phyloP scores from a whole-genome alignment of 2,113 vertebrate species.

The Chascanopsetta lugubris region DNA sequence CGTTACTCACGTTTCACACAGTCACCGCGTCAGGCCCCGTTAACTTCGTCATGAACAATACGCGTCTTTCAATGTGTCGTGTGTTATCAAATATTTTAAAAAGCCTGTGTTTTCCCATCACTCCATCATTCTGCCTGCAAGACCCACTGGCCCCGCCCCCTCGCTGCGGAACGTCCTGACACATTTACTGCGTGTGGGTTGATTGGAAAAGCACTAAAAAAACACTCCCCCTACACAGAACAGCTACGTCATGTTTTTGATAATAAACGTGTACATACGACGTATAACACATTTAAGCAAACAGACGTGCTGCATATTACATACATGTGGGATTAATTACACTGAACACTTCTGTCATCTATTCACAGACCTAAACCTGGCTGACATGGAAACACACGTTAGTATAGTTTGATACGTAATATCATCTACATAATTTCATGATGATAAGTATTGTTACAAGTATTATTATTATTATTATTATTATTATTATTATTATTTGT shows the following conservation, averaged over 20 bases:
- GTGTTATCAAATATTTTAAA: neutral
- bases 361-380: too few species aligned
- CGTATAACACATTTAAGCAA: too few species aligned
- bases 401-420: too few species aligned
- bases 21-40: neutral
- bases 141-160: neutral
- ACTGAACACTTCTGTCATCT: too few species aligned
- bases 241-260: neutral
- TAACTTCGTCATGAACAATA: neutral
- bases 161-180: neutral
- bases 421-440: too few species aligned
- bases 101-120: neutral
- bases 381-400: too few species aligned
- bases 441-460: too few species aligned
- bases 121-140: slow-evolving; percentile 6
- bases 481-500: too few species aligned
- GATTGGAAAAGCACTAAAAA: neutral
- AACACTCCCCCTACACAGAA: neutral
- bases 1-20: slow-evolving; percentile 4
- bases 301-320: too few species aligned
- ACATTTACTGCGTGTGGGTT: neutral
- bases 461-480: too few species aligned
- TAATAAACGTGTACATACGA: neutral
- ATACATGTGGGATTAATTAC: too few species aligned
- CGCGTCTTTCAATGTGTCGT: neutral